Conservation (phyloP, 2,113 vertebrate genomes). For the Elephantulus edwardii region DNA sequence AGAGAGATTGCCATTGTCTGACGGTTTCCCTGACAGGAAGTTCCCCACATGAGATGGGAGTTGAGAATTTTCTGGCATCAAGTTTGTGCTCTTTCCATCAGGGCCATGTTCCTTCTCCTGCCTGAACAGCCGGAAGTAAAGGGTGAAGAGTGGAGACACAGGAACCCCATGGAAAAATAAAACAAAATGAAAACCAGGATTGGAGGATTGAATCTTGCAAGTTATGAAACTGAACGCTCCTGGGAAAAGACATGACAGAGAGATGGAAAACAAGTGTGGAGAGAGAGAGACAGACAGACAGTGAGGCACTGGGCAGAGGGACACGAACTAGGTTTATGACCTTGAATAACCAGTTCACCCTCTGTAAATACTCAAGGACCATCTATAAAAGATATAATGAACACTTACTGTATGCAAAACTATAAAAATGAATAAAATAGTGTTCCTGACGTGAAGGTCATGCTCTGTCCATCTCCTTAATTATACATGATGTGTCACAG, state of each 20-base stretch:
- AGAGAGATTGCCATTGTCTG: neutral
- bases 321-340: neutral
- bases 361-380: neutral
- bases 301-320: neutral
- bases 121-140: too few species aligned
- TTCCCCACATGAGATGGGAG: neutral
- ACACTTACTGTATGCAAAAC: too few species aligned
- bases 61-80: neutral
- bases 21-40: neutral
- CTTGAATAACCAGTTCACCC: neutral
- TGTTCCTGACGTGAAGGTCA: neutral
- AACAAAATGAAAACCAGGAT: too few species aligned
- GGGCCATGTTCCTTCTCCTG: too few species aligned
- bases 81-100: neutral
- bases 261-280: too few species aligned
- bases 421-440: neutral
- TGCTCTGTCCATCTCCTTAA: neutral
- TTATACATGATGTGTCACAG: neutral
- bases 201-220: neutral
- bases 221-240: neutral
- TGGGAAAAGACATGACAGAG: too few species aligned
- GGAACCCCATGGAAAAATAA: neutral
- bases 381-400: neutral
- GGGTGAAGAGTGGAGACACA: neutral
- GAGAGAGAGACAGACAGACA: neutral